phyloP scores from a whole-genome alignment of 2,888 invertebrate species.

The Poecilus cupreus region DNA sequence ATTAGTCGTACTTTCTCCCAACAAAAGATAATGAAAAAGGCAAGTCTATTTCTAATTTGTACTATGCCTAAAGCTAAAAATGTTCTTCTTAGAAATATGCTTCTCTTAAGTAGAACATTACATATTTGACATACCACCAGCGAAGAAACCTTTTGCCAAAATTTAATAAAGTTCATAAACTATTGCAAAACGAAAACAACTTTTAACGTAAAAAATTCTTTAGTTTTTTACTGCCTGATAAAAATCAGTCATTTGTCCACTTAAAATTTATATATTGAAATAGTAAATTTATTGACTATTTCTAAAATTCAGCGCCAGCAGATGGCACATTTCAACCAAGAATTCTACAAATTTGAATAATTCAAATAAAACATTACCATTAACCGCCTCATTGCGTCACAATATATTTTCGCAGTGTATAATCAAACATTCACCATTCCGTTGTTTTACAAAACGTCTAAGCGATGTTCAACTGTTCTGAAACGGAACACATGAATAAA shows the following conservation, averaged over 20 bases:
- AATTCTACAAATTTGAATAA: conserved; percentile 21
- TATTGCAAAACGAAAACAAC: too few species aligned
- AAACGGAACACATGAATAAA: conserved; percentile 52
- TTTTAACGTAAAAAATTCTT: too few species aligned
- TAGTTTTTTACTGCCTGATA: too few species aligned
- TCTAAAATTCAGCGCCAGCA: neutral
- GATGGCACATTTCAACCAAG: conserved; percentile 15
- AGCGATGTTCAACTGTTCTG: conserved; percentile 41
- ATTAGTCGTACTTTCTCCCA: neutral
- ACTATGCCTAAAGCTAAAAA: neutral
- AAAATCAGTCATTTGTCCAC: neutral
- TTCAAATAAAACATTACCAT: conserved; percentile 15
- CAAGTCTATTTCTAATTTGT: neutral
- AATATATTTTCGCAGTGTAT: conserved; percentile 15
- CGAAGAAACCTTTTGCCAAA: neutral
- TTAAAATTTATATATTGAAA: conserved; percentile 6
- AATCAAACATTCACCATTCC: conserved; percentile 19
- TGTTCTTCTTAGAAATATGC: neutral
- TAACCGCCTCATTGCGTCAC: conserved; percentile 17
- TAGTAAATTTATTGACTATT: neutral
- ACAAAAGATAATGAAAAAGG: neutral
- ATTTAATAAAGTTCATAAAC: neutral
- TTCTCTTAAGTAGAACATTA: neutral
- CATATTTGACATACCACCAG: neutral
- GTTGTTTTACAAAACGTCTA: conserved; percentile 28